A percentile compares a stretch with the other conserved stretches of the same genome.
These are phyloP conservation scores for Drosophila paramelanica DNA, from an alignment of 2,888 invertebrate genomes.

Conservation along the genomic window DNA sequence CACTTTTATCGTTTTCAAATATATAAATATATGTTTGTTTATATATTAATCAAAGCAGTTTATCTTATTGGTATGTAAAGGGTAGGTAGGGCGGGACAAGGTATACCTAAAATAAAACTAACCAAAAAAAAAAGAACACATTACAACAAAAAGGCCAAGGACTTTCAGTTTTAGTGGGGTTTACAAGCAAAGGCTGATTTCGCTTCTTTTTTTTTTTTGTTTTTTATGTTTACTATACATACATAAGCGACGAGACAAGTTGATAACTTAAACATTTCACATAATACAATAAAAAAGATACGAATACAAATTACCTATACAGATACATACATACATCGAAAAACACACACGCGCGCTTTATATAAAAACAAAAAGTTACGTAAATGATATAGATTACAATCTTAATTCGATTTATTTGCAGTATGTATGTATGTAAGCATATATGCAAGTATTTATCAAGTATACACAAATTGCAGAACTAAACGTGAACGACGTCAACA, in stretches of 20 bases:
- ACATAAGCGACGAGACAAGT: slow-evolving; percentile 2
- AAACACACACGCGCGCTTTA: not conserved
- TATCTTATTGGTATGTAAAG: slow-evolving; percentile 1
- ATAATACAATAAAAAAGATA: slow-evolving; percentile 16
- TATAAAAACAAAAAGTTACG: slow-evolving; percentile 17
- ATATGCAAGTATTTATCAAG: slow-evolving; percentile 11
- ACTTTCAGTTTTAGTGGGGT: not conserved
- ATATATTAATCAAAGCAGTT: slow-evolving; percentile 11
- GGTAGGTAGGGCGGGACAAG: slow-evolving; percentile 2
- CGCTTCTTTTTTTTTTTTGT: not conserved
- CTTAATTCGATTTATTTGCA: slow-evolving; percentile 20
- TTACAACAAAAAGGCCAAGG: slow-evolving; percentile 1
- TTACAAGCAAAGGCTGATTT: slow-evolving; percentile 7
- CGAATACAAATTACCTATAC: slow-evolving; percentile 4
- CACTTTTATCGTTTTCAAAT: slow-evolving; percentile 30
- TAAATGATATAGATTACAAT: slow-evolving; percentile 17
- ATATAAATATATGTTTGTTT: slow-evolving; percentile 10
- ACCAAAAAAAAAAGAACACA: slow-evolving; percentile 4
- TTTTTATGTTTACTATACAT: slow-evolving; percentile 11
- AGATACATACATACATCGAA: slow-evolving; percentile 18
- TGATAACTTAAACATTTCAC: slow-evolving; percentile 2
- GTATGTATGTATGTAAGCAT: not conserved
- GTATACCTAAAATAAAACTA: not conserved
- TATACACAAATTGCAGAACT: slow-evolving; percentile 34
- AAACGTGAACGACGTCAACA: slow-evolving; percentile 26